Evolutionary conservation across 2,797 vertebrate species (phyloP).

Genomic region (Stomatorhinus walkeri): DNA sequence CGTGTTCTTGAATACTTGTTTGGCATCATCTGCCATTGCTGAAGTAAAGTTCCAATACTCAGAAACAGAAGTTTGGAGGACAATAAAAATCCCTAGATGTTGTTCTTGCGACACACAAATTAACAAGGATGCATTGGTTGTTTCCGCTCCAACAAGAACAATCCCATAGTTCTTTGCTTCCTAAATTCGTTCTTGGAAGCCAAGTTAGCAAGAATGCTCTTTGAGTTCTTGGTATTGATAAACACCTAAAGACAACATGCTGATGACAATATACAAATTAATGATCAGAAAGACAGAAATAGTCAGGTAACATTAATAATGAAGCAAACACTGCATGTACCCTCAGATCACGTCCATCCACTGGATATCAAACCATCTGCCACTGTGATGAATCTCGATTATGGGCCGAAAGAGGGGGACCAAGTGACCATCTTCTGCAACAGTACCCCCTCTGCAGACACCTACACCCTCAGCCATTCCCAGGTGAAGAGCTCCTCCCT

Average conservation of each 20-base stretch:
- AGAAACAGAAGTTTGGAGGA: background rate
- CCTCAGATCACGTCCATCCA: background rate
- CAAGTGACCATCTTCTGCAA: conserved; percentile 31
- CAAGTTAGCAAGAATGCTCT: background rate
- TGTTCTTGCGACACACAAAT: background rate
- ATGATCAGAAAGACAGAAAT: too few relatives aligned
- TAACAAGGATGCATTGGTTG: background rate
- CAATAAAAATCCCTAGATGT: background rate
- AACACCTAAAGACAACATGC: background rate
- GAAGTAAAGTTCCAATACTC: background rate
- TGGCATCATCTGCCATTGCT: background rate
- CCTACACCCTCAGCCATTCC: conserved; percentile 23
- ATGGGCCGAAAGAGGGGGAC: conserved; percentile 32
- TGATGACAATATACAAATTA: background rate
- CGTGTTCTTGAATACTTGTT: background rate
- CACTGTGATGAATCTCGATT: background rate
- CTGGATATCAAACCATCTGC: conserved; percentile 22
- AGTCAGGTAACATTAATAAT: background rate
- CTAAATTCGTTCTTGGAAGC: background rate
- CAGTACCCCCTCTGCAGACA: conserved; percentile 22
- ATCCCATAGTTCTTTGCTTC: background rate
- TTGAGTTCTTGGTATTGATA: background rate
- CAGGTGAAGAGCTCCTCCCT: conserved; percentile 20
- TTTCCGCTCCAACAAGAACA: background rate
- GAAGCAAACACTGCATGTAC: background rate